A percentile compares a stretch with the other conserved stretches of the same genome.
Evolutionary conservation across 2,797 vertebrate species (phyloP).

Genomic region (Coracias cyanogaster): DNA sequence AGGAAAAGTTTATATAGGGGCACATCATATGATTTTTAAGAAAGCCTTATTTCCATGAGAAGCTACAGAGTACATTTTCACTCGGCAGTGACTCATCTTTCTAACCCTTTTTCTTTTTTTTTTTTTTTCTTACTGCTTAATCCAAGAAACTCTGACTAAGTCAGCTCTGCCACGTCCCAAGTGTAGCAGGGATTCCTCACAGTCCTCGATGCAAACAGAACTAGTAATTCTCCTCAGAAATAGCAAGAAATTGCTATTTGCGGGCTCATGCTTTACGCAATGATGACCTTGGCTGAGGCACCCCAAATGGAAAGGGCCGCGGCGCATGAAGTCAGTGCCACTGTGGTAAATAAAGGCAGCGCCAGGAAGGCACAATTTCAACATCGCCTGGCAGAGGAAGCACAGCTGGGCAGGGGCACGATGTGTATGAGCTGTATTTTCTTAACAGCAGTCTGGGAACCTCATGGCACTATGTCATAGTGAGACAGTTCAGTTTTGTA

Average conservation of each 20-base stretch:
- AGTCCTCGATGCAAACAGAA: conserved; percentile 73
- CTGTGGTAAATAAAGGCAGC: conserved; percentile 73
- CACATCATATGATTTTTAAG: conserved; percentile 27
- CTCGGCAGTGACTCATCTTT: conserved; percentile 73
- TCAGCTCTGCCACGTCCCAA: conserved; percentile 76
- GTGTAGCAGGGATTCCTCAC: conserved; percentile 71
- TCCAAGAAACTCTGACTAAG: conserved; percentile 79
- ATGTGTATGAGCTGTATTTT: conserved; percentile 57
- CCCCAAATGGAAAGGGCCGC: conserved; percentile 71
- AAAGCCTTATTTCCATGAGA: conserved; percentile 34
- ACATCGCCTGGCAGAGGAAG: conserved; percentile 59
- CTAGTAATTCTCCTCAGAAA: conserved; percentile 74
- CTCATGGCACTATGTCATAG: conserved; percentile 37
- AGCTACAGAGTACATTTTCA: conserved; percentile 59
- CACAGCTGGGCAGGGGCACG: conserved; percentile 51
- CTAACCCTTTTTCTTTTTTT: conserved; percentile 32
- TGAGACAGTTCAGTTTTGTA: conserved; percentile 19
- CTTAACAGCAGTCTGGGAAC: conserved; percentile 64
- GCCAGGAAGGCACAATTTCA: conserved; percentile 72
- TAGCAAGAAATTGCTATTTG: conserved; percentile 69
- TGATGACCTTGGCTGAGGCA: conserved; percentile 77
- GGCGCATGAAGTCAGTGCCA: conserved; percentile 68
- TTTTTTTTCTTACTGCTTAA: conserved; percentile 35
- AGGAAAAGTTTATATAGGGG: neutral
- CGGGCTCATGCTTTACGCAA: conserved; percentile 71